A percentile compares a stretch with the other conserved stretches of the same genome.
phyloP scores from a whole-genome alignment of 2,797 vertebrate species.

The Megalops cyprinoides region DNA sequence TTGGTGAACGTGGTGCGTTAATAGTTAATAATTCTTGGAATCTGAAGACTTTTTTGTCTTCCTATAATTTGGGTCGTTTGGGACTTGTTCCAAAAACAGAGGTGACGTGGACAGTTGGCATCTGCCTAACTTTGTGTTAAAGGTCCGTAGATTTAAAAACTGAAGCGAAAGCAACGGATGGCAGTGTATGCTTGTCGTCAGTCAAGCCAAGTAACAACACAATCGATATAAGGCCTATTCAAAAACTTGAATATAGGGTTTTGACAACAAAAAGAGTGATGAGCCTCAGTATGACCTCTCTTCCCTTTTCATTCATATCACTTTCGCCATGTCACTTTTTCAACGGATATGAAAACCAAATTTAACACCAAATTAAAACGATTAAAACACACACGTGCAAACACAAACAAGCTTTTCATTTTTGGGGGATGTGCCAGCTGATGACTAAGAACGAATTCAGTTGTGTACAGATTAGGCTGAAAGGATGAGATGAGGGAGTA shows the following conservation, averaged over 20 bases:
- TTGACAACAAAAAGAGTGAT: background rate
- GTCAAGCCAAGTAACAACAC: background rate
- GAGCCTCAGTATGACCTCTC: background rate
- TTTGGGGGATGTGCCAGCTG: too few relatives aligned
- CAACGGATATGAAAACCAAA: background rate
- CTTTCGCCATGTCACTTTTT: background rate
- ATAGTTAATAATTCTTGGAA: slow-evolving; percentile 10
- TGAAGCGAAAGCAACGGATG: background rate
- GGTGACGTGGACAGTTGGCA: slow-evolving; percentile 1
- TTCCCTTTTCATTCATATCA: background rate
- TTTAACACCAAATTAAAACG: too few relatives aligned
- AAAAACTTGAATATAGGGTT: background rate
- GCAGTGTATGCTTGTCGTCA: background rate
- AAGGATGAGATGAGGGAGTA: too few relatives aligned
- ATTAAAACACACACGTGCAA: too few relatives aligned
- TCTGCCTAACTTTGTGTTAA: background rate
- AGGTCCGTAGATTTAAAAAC: slow-evolving; percentile 14
- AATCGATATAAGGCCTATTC: background rate
- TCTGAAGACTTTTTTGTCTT: background rate
- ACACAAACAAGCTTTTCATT: background rate
- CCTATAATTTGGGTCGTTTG: background rate
- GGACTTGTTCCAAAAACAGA: slow-evolving; percentile 6
- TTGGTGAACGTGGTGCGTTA: background rate
- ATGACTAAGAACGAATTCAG: too few relatives aligned
- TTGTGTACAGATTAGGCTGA: too few relatives aligned